Conservation (phyloP, 2,113 vertebrate genomes). For the Notarius quadriscutis region DNA sequence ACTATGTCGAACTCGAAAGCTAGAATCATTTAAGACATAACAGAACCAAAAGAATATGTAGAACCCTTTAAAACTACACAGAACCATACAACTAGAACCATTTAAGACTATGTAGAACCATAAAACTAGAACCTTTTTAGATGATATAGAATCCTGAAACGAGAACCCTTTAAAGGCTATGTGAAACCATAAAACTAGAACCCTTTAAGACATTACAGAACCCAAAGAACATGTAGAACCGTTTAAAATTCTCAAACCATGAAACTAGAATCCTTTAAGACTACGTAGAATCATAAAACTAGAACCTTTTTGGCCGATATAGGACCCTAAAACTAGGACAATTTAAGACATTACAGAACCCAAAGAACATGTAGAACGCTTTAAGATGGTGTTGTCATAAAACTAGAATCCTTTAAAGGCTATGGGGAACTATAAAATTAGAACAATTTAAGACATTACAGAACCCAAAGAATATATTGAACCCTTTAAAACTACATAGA, state of each 20-base stretch:
- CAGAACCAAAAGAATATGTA: neutral
- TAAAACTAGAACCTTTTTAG: neutral
- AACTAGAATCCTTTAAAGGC: neutral
- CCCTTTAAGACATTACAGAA: neutral
- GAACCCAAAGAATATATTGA: neutral
- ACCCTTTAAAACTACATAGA: neutral
- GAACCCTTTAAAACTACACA: neutral
- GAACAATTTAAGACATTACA: neutral
- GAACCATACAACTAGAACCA: neutral
- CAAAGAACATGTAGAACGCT: neutral
- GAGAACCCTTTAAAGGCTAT: neutral
- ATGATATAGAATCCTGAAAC: neutral
- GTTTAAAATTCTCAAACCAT: too few relatives aligned
- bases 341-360: neutral
- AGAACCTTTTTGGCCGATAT: neutral
- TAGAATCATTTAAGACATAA: neutral
- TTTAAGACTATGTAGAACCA: neutral
- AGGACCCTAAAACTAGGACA: neutral
- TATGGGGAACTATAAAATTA: neutral
- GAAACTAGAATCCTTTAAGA: neutral
- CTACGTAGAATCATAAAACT: neutral
- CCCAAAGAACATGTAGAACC: neutral
- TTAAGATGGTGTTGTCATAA: neutral
- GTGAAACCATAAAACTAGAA: neutral
- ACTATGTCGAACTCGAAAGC: neutral